Conservation (phyloP, 2,888 invertebrate genomes). For the Papilio demoleus region DNA sequence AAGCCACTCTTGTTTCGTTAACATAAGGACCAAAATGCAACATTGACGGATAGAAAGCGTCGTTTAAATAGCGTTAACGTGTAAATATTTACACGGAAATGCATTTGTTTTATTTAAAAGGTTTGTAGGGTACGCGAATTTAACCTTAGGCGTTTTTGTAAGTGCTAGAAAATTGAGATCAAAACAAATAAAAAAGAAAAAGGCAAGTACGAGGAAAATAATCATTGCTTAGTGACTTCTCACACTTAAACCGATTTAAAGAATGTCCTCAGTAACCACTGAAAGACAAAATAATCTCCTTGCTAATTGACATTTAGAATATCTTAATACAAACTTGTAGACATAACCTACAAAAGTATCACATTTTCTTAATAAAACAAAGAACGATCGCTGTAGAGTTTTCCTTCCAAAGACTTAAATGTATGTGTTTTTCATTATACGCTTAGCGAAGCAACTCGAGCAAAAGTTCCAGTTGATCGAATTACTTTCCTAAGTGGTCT, state of each 20-base stretch:
- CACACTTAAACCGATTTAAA: too few relatives aligned
- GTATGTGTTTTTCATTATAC: constrained; percentile 15
- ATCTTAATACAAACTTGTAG: neutral
- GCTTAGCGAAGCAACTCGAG: constrained; percentile 10
- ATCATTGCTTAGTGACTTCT: too few relatives aligned
- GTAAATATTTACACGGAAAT: too few relatives aligned
- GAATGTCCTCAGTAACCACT: neutral
- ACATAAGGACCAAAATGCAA: too few relatives aligned
- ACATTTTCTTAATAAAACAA: neutral
- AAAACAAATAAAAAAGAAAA: too few relatives aligned
- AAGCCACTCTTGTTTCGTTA: too few relatives aligned
- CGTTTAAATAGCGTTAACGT: too few relatives aligned
- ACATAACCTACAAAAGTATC: neutral
- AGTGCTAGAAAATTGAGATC: neutral
- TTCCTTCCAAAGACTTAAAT: constrained; percentile 1
- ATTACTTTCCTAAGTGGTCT: constrained; percentile 17
- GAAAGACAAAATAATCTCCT: neutral
- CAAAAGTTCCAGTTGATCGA: constrained; percentile 21
- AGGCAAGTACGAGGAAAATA: too few relatives aligned
- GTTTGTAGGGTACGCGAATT: too few relatives aligned
- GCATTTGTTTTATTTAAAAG: too few relatives aligned
- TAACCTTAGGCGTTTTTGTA: neutral
- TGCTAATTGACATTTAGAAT: neutral
- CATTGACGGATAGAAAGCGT: too few relatives aligned
- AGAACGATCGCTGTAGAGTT: neutral